phyloP scores from a whole-genome alignment of 2,888 invertebrate species.

The Hesperia comma region DNA sequence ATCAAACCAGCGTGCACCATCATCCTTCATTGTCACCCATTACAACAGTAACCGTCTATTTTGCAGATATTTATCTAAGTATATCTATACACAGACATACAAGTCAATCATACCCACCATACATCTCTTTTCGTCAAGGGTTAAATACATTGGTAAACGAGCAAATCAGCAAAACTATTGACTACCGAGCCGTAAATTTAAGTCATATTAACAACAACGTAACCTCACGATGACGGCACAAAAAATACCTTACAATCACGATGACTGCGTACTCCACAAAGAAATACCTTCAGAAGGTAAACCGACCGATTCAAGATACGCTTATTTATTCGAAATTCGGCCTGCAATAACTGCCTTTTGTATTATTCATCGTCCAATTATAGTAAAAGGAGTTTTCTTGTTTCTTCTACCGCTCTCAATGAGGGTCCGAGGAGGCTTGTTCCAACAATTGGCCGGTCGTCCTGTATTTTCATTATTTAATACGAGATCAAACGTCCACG shows the following conservation, averaged over 20 bases:
- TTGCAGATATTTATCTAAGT: too few species aligned
- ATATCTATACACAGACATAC: too few species aligned
- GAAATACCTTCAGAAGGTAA: conserved; percentile 34
- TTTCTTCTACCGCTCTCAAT: conserved; percentile 51
- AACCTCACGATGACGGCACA: conserved; percentile 25
- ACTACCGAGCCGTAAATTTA: too few species aligned
- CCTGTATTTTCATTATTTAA: conserved; percentile 69
- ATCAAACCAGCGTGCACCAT: too few species aligned
- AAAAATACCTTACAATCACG: conserved; percentile 25
- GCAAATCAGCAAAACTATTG: too few species aligned
- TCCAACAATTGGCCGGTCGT: conserved; percentile 64
- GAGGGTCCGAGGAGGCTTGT: conserved; percentile 63
- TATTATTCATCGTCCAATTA: conserved; percentile 84
- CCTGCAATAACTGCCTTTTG: conserved; percentile 77
- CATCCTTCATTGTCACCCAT: too few species aligned
- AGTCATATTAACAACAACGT: background rate
- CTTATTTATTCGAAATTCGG: conserved; percentile 69
- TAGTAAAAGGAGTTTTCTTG: conserved; percentile 79
- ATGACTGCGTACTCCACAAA: conserved; percentile 26
- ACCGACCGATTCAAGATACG: conserved; percentile 52
- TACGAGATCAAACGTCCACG: conserved; percentile 59
- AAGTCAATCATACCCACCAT: too few species aligned
- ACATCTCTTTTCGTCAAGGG: too few species aligned
- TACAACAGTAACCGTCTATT: too few species aligned
- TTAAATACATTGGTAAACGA: too few species aligned